Evolutionary conservation across 2,113 vertebrate species (phyloP).

Genomic region (Vulpes vulpes): DNA sequence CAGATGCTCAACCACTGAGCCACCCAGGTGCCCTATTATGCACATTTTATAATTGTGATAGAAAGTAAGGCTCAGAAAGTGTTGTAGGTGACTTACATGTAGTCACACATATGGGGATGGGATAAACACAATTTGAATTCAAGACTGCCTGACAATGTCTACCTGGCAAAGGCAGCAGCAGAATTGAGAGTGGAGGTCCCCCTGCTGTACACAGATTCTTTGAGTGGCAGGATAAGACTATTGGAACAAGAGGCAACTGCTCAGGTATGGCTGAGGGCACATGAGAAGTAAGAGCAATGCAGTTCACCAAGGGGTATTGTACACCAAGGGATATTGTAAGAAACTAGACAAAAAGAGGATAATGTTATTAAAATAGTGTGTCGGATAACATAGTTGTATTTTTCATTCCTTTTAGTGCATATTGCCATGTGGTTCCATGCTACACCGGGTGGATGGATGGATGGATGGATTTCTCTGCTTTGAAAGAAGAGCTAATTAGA

Average conservation of each 20-base stretch:
- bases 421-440: not conserved
- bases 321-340: not conserved
- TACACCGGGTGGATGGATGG: not conserved
- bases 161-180: not conserved
- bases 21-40: no score
- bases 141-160: not conserved
- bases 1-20: no score
- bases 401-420: not conserved
- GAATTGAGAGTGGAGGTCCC: fast-evolving
- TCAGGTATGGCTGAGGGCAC: not conserved
- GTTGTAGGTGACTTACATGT: not conserved
- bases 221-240: not conserved
- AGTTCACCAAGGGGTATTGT: not conserved
- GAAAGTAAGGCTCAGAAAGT: not conserved
- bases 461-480: not conserved
- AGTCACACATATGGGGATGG: no score
- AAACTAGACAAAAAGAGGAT: not conserved
- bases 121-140: not conserved
- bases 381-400: not conserved
- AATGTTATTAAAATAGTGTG: not conserved
- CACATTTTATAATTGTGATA: not conserved
- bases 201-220: not conserved
- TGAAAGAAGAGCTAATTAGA: not conserved
- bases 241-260: not conserved
- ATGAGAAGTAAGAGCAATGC: not conserved